phyloP scores from a whole-genome alignment of 2,113 vertebrate species.

The Sialia sialis region DNA sequence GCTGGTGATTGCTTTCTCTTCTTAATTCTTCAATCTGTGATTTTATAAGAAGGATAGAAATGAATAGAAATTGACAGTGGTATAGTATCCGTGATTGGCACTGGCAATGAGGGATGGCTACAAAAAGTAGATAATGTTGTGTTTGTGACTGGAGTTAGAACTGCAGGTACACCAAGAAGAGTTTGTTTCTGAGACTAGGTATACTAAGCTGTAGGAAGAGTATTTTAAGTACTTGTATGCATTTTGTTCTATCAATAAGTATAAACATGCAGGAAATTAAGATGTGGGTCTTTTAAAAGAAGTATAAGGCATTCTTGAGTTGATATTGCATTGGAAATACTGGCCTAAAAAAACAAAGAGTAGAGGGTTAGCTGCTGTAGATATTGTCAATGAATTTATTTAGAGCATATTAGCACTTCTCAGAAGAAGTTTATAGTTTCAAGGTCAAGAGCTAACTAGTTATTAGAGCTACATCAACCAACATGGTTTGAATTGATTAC shows the following conservation, averaged over 20 bases:
- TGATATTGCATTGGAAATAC: background rate
- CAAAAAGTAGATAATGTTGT: background rate
- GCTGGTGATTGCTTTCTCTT: background rate
- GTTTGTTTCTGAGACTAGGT: background rate
- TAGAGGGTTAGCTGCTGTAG: background rate
- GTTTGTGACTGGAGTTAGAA: background rate
- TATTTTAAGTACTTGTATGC: background rate
- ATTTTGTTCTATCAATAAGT: background rate
- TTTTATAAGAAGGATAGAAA: background rate
- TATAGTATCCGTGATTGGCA: rapidly evolving
- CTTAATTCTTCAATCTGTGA: background rate
- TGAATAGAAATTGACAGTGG: background rate
- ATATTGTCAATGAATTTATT: background rate
- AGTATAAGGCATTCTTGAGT: background rate
- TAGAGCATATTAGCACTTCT: background rate
- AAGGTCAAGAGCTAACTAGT: background rate
- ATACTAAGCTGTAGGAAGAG: background rate
- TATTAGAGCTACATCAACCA: background rate
- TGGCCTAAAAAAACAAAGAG: background rate
- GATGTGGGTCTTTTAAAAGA: background rate
- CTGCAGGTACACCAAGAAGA: background rate
- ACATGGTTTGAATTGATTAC: background rate
- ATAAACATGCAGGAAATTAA: background rate
- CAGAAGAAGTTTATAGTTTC: background rate
- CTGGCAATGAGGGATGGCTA: background rate